Base-by-base conservation (phyloP, 2,888 invertebrate genomes). In the Alcis repandata region DNA sequence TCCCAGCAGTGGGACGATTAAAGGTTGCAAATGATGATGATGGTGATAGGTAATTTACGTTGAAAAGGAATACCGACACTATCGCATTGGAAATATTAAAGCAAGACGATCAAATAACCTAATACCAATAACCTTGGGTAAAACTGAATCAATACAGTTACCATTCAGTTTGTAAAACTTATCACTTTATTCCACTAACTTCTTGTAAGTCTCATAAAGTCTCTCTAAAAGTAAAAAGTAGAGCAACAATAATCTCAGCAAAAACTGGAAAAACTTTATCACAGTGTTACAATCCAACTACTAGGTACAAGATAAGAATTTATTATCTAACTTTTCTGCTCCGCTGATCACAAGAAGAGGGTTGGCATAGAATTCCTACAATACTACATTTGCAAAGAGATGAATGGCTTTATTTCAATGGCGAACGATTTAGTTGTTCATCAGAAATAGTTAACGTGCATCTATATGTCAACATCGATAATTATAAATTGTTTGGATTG, bases 381-480 rank as follows among this genome's bases (percentile, higher is more conserved):
- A 40, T 51, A 27, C 36, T 41, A 22, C 15, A 56, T 17, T 45
- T 40, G 13, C 33, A 43, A 45, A 33, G 43, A 41, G 1, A 19
- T 61, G 59, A 67, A 59, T 45, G 60, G 63, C 58, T 67, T 59
- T 68, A 67, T 70, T 72, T 69, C 69, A 49, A 49, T 32, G 4
- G 13, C 17, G 19, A 43, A 17, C 6, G 9, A 1, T 41, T 41
- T 41, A 8, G 19, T 43, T 43, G 19, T 19, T 15, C 43, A 43
- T 19, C 43, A 43, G 19, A 43, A 19, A 43, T 43, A 43, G 2
- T 43, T 17, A 9, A 43, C 10, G 19, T 10, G 10, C 17, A 43
- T 11, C 43, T 15, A 43, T n/a, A 19, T 43, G 9, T 17, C 0
- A 8, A 2, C 10, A 17, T 17, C 1, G 13, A 41, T 1, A 17